Conservation (phyloP, 2,113 vertebrate genomes). For the Alouatta palliata region DNA sequence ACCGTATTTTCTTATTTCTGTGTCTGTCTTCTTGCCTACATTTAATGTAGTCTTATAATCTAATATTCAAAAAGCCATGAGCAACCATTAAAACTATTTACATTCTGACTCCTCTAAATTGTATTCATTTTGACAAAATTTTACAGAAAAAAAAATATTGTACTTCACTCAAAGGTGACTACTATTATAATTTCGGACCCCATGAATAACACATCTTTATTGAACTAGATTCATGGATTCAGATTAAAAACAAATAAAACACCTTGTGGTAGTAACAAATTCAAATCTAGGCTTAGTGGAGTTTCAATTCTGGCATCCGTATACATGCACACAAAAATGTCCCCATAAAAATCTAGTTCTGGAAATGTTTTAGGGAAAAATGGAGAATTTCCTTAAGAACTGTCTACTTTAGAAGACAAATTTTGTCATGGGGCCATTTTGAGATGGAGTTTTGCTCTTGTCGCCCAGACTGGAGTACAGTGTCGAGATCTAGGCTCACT, state of each 20-base stretch:
- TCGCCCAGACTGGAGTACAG: no score
- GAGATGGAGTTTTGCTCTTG: no score
- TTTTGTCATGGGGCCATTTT: no score
- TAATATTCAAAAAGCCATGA: slow-evolving; percentile 41
- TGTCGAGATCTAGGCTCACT: no score
- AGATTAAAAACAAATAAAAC: background rate
- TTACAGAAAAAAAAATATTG: background rate
- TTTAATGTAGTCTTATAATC: slow-evolving; percentile 6
- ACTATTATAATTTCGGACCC: background rate
- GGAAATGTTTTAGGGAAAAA: background rate
- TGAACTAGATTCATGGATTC: background rate
- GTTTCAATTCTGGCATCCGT: background rate
- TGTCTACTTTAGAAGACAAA: background rate
- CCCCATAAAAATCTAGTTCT: slow-evolving; percentile 40
- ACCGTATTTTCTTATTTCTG: background rate
- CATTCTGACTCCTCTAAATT: background rate
- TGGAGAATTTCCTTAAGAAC: background rate
- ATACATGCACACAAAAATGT: slow-evolving; percentile 27
- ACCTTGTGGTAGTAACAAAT: background rate
- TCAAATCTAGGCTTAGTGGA: background rate
- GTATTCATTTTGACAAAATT: slow-evolving; percentile 18
- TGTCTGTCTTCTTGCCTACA: background rate
- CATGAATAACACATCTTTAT: background rate
- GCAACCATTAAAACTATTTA: slow-evolving; percentile 15
- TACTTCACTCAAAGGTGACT: slow-evolving; percentile 22